Evolutionary conservation across 2,888 invertebrate genomes (phyloP).

Genomic region (Chrysolina oricalcia): DNA sequence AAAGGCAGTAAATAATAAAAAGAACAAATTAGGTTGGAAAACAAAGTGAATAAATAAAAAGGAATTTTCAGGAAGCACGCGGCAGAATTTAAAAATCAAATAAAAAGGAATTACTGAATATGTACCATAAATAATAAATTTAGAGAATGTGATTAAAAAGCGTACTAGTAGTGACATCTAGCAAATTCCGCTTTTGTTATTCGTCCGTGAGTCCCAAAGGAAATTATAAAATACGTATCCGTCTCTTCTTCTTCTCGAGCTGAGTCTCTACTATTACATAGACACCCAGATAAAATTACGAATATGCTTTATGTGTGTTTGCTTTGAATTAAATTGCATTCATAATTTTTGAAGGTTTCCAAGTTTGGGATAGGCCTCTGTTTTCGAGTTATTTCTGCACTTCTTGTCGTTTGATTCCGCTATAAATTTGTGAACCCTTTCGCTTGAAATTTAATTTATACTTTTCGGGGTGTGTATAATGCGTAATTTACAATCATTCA

Average conservation of each 20-base stretch:
- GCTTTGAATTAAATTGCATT: slow-evolving; percentile 66
- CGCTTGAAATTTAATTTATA: not conserved
- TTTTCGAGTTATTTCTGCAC: slow-evolving; percentile 44
- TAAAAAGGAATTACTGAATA: slow-evolving; percentile 63
- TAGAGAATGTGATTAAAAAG: slow-evolving; percentile 65
- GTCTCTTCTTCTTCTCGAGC: slow-evolving; percentile 56
- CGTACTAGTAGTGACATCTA: slow-evolving; percentile 65
- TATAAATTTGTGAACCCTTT: slow-evolving; percentile 17
- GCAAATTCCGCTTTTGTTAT: slow-evolving; percentile 53
- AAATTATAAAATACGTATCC: slow-evolving; percentile 70
- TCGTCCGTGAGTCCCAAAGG: slow-evolving; percentile 67
- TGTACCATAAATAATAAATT: slow-evolving; percentile 65
- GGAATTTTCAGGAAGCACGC: slow-evolving; percentile 46
- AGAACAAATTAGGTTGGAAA: slow-evolving; percentile 52
- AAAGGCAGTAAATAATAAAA: slow-evolving; percentile 50
- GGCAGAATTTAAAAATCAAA: slow-evolving; percentile 60
- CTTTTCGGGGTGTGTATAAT: not conserved
- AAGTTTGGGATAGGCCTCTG: slow-evolving; percentile 44
- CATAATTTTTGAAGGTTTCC: slow-evolving; percentile 58
- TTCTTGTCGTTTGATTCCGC: slow-evolving; percentile 45
- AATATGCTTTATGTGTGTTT: slow-evolving; percentile 66
- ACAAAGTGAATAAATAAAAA: slow-evolving; percentile 58
- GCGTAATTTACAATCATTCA: not conserved
- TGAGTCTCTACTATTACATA: slow-evolving; percentile 58
- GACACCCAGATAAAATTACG: slow-evolving; percentile 66